Percentiles rank a stretch among this genome's conserved stretches.
These are phyloP conservation scores for Mormyrus lacerda DNA, from an alignment of 2,113 vertebrate species.

Conservation along the genomic window DNA sequence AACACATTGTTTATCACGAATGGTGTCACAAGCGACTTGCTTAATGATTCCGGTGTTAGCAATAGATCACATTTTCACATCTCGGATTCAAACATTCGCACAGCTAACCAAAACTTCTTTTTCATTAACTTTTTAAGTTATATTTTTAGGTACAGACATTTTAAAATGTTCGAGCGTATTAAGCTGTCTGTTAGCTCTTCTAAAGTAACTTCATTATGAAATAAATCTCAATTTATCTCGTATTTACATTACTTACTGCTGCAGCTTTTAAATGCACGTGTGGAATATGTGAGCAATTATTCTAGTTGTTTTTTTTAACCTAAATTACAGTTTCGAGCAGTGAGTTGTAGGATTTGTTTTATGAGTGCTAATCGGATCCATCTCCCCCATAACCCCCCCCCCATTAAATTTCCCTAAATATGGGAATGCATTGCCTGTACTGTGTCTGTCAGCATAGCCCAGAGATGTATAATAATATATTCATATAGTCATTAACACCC, in stretches of 20 bases:
- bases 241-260: not conserved
- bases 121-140: not conserved
- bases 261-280: not conserved
- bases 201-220: not conserved
- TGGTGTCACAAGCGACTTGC: not conserved
- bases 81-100: not conserved
- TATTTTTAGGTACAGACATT: not conserved
- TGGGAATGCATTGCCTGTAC: not conserved
- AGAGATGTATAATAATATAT: not conserved
- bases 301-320: not conserved
- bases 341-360: not conserved
- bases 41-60: not conserved
- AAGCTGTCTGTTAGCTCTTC: not conserved
- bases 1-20: slow-evolving; percentile 24
- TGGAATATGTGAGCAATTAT: not conserved
- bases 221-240: not conserved
- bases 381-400: not conserved
- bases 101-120: not conserved
- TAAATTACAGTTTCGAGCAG: not conserved
- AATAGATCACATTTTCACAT: not conserved
- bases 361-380: not conserved
- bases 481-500: not conserved
- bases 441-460: not conserved
- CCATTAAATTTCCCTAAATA: not conserved
- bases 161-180: not conserved